phyloP scores from a whole-genome alignment of 2,888 invertebrate species.

The Melitaea athalia region DNA sequence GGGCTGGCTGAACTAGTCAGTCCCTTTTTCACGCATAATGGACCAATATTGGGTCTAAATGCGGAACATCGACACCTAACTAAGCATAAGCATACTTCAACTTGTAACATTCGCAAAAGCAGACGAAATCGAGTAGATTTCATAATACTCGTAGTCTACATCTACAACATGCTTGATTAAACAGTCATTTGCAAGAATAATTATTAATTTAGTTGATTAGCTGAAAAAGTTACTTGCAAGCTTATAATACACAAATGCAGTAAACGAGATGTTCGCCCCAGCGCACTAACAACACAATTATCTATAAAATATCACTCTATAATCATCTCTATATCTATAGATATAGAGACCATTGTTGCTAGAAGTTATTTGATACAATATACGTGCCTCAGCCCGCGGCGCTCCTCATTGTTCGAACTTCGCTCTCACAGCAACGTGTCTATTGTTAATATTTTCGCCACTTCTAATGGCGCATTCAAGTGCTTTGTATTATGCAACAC shows the following conservation, averaged over 20 bases:
- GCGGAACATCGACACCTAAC: too few species aligned
- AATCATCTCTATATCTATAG: background rate
- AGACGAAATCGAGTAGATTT: too few species aligned
- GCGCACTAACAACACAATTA: slow-evolving; percentile 11
- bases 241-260: slow-evolving; percentile 1
- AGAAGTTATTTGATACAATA: background rate
- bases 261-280: background rate
- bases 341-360: background rate
- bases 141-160: too few species aligned
- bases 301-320: background rate
- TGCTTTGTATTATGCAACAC: slow-evolving; percentile 35
- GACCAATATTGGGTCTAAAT: too few species aligned
- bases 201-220: background rate
- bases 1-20: too few species aligned
- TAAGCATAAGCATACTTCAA: too few species aligned
- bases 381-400: slow-evolving; percentile 40
- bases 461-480: slow-evolving; percentile 46
- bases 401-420: slow-evolving; percentile 53
- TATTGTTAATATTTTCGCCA: slow-evolving; percentile 51
- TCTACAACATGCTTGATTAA: too few species aligned
- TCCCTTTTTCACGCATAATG: too few species aligned
- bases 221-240: background rate
- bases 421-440: slow-evolving; percentile 43
- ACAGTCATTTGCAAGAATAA: too few species aligned
- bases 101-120: too few species aligned